Evolutionary conservation across 2,888 invertebrate genomes (phyloP).

Genomic region (Hipparchia sbordonii): DNA sequence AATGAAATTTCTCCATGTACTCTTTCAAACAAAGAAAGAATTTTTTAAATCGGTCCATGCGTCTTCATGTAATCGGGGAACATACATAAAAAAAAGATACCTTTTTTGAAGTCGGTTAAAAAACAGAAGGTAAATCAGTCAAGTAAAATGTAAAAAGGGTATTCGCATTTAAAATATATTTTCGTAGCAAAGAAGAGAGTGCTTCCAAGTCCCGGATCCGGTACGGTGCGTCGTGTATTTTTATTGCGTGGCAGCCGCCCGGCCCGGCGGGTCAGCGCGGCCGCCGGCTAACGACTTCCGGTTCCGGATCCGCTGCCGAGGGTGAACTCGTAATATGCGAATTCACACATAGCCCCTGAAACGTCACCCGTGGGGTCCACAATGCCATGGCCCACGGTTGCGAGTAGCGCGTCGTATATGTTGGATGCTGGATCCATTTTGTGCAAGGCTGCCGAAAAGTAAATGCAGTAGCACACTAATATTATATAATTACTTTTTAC

Average conservation of each 20-base stretch:
- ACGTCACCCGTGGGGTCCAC: not conserved
- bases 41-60: too few species aligned
- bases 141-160: not conserved
- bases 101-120: too few species aligned
- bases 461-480: not conserved
- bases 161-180: conserved; percentile 4
- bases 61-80: too few species aligned
- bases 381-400: not conserved
- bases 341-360: not conserved
- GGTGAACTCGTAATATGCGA: not conserved
- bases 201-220: not conserved
- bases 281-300: conserved; percentile 7
- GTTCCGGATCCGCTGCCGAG: conserved; percentile 3
- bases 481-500: not conserved
- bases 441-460: not conserved
- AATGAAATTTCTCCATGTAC: too few species aligned
- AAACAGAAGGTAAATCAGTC: too few species aligned
- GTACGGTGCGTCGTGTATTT: not conserved
- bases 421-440: not conserved
- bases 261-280: not conserved
- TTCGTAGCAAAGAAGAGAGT: not conserved
- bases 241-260: not conserved
- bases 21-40: too few species aligned
- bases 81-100: too few species aligned
- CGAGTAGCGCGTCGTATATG: not conserved